Conservation (phyloP, 2,888 invertebrate genomes). For the Catocala sponsa region DNA sequence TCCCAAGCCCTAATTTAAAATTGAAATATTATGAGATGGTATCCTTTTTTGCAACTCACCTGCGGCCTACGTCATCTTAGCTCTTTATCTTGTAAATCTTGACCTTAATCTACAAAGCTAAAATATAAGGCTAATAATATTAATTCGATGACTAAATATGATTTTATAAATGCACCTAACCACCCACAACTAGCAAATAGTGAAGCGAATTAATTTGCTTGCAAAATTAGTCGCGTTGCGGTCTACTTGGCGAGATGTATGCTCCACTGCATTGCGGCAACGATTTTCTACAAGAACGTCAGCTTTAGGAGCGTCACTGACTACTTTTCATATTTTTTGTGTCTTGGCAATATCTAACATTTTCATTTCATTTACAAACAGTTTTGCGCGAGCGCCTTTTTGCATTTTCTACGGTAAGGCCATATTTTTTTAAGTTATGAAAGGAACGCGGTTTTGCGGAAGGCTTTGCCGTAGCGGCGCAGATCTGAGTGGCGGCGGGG, state of each 20-base stretch:
- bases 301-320: slow-evolving; percentile 10
- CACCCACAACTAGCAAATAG: slow-evolving; percentile 38
- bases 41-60: slow-evolving; percentile 56
- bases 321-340: slow-evolving; percentile 4
- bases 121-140: slow-evolving; percentile 53
- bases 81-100: slow-evolving; percentile 56
- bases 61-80: slow-evolving; percentile 54
- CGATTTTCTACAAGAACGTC: slow-evolving; percentile 32
- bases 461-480: slow-evolving; percentile 71
- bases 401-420: slow-evolving; percentile 17
- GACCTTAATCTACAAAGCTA: slow-evolving; percentile 57
- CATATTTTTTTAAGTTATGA: slow-evolving; percentile 36
- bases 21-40: slow-evolving; percentile 52
- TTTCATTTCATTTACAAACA: slow-evolving; percentile 2
- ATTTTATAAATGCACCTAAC: slow-evolving; percentile 37
- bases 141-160: slow-evolving; percentile 52
- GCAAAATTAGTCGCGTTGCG: slow-evolving; percentile 56
- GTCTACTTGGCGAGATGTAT: slow-evolving; percentile 60
- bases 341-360: not conserved
- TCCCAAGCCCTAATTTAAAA: slow-evolving; percentile 56
- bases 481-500: slow-evolving; percentile 58
- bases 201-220: slow-evolving; percentile 40
- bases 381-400: not conserved
- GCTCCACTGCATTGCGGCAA: slow-evolving; percentile 64
- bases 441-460: slow-evolving; percentile 68